Evolutionary conservation across 2,113 vertebrate species (phyloP).

Genomic region (Trematocara zebra): DNA sequence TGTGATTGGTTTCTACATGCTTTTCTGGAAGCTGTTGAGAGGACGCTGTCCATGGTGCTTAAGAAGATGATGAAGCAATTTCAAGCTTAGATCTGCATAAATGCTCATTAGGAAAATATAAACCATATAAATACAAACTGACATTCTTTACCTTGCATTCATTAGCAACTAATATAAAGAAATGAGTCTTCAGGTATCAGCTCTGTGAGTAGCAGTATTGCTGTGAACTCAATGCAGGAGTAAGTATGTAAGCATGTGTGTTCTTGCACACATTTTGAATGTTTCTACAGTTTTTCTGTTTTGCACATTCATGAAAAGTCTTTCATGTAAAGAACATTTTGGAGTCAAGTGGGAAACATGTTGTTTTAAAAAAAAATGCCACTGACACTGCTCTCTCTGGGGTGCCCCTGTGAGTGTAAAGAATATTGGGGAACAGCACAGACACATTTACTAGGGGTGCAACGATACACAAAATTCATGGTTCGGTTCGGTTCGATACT

Average conservation of each 20-base stretch:
- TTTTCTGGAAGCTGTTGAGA: not conserved
- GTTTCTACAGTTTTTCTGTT: not conserved
- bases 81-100: not conserved
- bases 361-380: not conserved
- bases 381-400: not conserved
- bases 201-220: not conserved
- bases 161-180: not conserved
- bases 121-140: not conserved
- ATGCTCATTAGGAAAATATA: not conserved
- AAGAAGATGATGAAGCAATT: not conserved
- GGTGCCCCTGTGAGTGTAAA: not conserved
- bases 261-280: not conserved
- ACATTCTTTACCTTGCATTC: not conserved
- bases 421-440: not conserved
- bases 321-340: not conserved
- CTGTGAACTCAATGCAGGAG: not conserved
- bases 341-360: not conserved
- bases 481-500: no score
- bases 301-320: not conserved
- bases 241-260: not conserved
- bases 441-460: not conserved
- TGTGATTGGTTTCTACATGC: not conserved
- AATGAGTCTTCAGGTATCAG: not conserved
- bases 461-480: no score
- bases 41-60: not conserved